A percentile compares a stretch with the other conserved stretches of the same genome.
These are phyloP conservation scores for Lymantria dispar DNA, from an alignment of 2,888 invertebrate species.

Conservation along the genomic window DNA sequence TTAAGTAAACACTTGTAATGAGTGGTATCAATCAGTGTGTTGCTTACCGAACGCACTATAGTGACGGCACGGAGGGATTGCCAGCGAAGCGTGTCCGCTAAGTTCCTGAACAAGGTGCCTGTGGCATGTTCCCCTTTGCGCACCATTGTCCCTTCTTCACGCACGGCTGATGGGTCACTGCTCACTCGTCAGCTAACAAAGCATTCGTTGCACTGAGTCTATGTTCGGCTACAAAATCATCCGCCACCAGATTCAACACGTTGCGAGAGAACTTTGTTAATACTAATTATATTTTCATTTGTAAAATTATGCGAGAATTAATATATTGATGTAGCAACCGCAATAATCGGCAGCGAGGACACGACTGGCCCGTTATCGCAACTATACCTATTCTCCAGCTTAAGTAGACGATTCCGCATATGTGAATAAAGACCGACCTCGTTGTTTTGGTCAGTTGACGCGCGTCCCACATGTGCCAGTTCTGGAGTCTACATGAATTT, in stretches of 20 bases:
- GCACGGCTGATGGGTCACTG: slow-evolving; percentile 72
- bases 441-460: slow-evolving; percentile 71
- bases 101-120: slow-evolving; percentile 69
- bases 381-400: slow-evolving; percentile 71
- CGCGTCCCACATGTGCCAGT: slow-evolving; percentile 59
- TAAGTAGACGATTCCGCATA: slow-evolving; percentile 60
- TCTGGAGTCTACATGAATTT: slow-evolving; percentile 44
- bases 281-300: slow-evolving; percentile 37
- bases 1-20: too few relatives aligned
- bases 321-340: slow-evolving; percentile 65
- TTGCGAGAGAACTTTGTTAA: slow-evolving; percentile 38
- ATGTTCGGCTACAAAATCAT: slow-evolving; percentile 36
- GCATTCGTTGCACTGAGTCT: slow-evolving; percentile 37
- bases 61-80: slow-evolving; percentile 62
- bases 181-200: slow-evolving; percentile 44
- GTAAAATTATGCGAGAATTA: slow-evolving; percentile 45
- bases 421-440: slow-evolving; percentile 64
- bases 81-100: slow-evolving; percentile 74
- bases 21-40: slow-evolving; percentile 14
- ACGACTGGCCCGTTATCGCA: slow-evolving; percentile 77
- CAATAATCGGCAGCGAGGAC: slow-evolving; percentile 76
- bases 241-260: slow-evolving; percentile 32
- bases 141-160: slow-evolving; percentile 76
- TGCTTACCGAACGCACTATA: slow-evolving; percentile 60
- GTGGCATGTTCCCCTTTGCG: slow-evolving; percentile 73